Evolutionary conservation across 1,140 invertebrate species (phyloP), one percentile per base, ranked within the genome.

Genomic region (Caenorhabditis brenneri): DNA sequence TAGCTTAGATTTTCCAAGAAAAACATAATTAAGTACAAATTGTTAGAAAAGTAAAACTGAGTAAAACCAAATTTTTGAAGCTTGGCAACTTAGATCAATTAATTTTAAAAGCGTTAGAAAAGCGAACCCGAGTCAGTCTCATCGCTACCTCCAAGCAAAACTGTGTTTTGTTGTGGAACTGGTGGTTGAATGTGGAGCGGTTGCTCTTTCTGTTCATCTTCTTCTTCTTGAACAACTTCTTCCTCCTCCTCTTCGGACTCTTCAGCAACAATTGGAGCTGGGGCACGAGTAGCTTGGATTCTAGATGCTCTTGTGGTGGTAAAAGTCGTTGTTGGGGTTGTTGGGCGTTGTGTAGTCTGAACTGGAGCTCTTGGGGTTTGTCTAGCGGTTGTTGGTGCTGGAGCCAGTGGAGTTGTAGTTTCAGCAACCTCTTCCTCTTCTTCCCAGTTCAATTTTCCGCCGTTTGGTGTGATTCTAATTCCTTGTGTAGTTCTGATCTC

Each of bases 391-490:
- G 81, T 58, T 65, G 81, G 58, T 39, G 51, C 39, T 81, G 49
- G 79, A 51, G 79, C 55, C 16, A 58, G 19, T 58, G 79, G 55
- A 29, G 79, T 81, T 15, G 58, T 65, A 1, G 58, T 65, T 65
- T 29, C 29, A 1, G 24, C n/a, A 10, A 42, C 33, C 36, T 74
- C 58, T 10, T 65, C 65, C 22, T 74, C 36, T 36, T 74, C 65
- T n/a, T 42, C 65, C 65, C 65, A 74, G 65, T 29, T 74, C 36
- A 74, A 46, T 29, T 74, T 74, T 39, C 39, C 51, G 27, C 58
- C 82, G 24, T 81, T 81, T 9, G 80, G 80, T 19, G 80, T 81
- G n/a, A 83, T 79, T 53, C 82, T 36, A 46, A 79, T 65, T 83
- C 82, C 82, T 79, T 65, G 82, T 22, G 65, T 83, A 29, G 82